These are phyloP conservation scores for Andrena trimmerana DNA, from an alignment of 2,888 invertebrate genomes.

Conservation along the genomic window DNA sequence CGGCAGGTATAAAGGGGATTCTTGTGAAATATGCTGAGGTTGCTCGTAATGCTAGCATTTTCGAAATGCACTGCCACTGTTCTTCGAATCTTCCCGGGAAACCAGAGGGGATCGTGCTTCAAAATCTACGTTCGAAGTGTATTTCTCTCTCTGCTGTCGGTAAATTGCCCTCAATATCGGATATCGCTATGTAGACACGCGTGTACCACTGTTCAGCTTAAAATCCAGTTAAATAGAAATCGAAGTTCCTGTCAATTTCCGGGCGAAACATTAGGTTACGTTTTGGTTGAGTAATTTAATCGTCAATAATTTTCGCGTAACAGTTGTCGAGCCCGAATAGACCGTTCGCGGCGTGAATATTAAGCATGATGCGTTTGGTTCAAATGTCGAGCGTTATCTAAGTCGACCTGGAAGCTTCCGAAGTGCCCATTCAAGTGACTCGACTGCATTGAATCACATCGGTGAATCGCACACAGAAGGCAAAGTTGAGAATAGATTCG, in stretches of 20 bases:
- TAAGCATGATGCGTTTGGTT: constrained; percentile 49
- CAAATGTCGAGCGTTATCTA: constrained; percentile 32
- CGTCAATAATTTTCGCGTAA: constrained; percentile 27
- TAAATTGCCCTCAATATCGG: background rate
- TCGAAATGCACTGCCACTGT: constrained; percentile 18
- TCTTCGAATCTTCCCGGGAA: constrained; percentile 5
- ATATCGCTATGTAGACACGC: background rate
- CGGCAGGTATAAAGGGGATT: constrained; percentile 34
- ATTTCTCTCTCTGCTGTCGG: background rate
- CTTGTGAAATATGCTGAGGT: constrained; percentile 30
- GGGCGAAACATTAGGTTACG: constrained; percentile 6
- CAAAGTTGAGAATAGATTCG: constrained; percentile 48
- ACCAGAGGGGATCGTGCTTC: constrained; percentile 9
- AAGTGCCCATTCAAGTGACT: constrained; percentile 49
- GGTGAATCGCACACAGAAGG: constrained; percentile 46
- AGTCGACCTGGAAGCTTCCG: constrained; percentile 40
- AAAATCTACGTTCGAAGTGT: background rate
- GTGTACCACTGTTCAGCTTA: background rate
- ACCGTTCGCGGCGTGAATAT: constrained; percentile 39
- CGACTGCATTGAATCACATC: constrained; percentile 46
- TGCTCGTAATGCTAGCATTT: constrained; percentile 38
- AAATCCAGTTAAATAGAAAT: constrained; percentile 23
- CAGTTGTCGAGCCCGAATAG: background rate
- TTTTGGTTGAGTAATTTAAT: background rate
- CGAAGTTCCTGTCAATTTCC: background rate